Evolutionary conservation across 2,888 invertebrate species (phyloP).

Genomic region (Pherbina coryleti): DNA sequence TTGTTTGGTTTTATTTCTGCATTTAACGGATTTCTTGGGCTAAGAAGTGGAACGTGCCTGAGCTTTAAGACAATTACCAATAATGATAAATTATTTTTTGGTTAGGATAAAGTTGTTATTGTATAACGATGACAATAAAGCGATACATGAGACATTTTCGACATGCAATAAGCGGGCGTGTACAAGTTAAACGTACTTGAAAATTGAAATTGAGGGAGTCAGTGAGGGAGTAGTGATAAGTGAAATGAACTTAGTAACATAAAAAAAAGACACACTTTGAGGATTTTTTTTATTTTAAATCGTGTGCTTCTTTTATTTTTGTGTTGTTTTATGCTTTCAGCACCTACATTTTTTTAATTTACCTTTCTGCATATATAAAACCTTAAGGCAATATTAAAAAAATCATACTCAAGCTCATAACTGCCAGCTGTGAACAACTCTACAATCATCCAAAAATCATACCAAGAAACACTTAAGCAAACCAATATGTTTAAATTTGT

Average conservation of each 20-base stretch:
- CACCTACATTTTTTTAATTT: too few relatives aligned
- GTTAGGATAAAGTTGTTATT: background rate
- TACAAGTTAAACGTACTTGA: too few relatives aligned
- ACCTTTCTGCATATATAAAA: background rate
- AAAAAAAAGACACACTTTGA: too few relatives aligned
- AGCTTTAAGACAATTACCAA: conserved; percentile 1
- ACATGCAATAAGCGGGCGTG: background rate
- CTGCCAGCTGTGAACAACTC: background rate
- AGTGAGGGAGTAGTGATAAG: too few relatives aligned
- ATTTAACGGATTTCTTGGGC: background rate
- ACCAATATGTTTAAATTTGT: conserved; percentile 4
- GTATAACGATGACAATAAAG: background rate
- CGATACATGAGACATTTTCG: background rate
- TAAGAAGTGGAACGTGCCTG: conserved; percentile 12
- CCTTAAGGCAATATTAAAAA: background rate
- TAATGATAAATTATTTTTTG: background rate
- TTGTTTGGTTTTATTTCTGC: background rate
- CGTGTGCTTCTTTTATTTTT: background rate
- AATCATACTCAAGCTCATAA: background rate
- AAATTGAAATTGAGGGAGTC: too few relatives aligned
- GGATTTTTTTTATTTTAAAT: too few relatives aligned
- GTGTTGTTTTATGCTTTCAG: too few relatives aligned
- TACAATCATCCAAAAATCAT: background rate
- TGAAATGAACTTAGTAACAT: too few relatives aligned
- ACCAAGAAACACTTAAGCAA: too few relatives aligned